phyloP scores from a whole-genome alignment of 1,140 invertebrate species.

The Pseudomyrmex gracilis region DNA sequence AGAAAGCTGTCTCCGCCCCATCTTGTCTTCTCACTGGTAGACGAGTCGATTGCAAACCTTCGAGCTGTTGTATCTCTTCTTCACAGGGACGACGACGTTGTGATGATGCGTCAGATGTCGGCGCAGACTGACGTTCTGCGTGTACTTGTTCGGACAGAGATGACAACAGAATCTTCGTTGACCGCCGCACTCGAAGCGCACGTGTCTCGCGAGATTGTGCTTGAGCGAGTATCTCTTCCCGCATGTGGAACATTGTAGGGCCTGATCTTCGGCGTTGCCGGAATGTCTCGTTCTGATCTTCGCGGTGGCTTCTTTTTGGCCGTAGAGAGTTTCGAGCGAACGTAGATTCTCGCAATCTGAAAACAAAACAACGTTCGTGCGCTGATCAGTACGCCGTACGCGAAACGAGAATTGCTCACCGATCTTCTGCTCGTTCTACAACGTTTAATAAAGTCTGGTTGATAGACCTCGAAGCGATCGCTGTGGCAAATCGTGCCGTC shows the following conservation, averaged over 20 bases:
- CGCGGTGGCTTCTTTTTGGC: background rate
- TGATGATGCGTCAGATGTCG: conserved; percentile 78
- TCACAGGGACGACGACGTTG: conserved; percentile 61
- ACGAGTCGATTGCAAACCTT: conserved; percentile 11
- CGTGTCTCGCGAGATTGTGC: conserved; percentile 84
- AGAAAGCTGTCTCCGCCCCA: background rate
- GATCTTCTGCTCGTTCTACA: conserved; percentile 6
- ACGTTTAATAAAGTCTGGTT: background rate
- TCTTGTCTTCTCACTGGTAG: conserved; percentile 29
- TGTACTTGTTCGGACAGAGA: conserved; percentile 83
- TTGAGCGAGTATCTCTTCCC: conserved; percentile 84
- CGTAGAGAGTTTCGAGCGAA: background rate
- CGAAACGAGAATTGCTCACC: background rate
- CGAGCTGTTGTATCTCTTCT: conserved; percentile 6
- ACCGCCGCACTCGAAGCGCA: conserved; percentile 86
- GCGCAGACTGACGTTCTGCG: conserved; percentile 81
- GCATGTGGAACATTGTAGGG: conserved; percentile 81
- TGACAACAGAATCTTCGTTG: conserved; percentile 83
- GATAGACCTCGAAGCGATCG: background rate
- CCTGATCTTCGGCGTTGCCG: conserved; percentile 31
- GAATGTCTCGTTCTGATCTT: background rate
- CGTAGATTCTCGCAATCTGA: conserved; percentile 38
- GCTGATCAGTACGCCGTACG: conserved; percentile 20
- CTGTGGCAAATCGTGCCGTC: conserved; percentile 9
- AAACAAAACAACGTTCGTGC: conserved; percentile 51